Evolutionary conservation across 2,888 invertebrate species (phyloP).

Genomic region (Sycophila texana): DNA sequence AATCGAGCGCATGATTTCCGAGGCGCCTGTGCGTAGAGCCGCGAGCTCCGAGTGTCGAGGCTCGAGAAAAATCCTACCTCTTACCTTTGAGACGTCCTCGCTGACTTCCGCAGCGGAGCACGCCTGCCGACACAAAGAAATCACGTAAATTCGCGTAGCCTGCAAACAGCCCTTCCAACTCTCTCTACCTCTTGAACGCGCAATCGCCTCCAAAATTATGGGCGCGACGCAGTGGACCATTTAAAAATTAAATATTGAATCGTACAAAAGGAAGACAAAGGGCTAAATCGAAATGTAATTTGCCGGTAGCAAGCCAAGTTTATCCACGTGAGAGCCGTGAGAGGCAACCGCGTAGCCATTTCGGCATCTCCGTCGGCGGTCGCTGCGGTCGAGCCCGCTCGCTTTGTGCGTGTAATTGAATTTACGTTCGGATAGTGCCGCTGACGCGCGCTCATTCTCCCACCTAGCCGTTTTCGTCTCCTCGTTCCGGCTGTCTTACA

Average conservation of each 20-base stretch:
- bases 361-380: constrained; percentile 59
- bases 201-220: no score
- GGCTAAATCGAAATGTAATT: constrained; percentile 53
- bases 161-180: no score
- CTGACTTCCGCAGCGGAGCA: constrained; percentile 32
- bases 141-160: constrained; percentile 9
- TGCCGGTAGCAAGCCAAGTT: constrained; percentile 30
- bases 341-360: constrained; percentile 40
- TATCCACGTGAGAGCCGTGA: constrained; percentile 29
- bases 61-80: constrained; percentile 32
- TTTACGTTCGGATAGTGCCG: constrained; percentile 67
- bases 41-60: neutral
- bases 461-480: neutral
- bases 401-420: constrained; percentile 73
- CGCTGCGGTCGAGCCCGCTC: constrained; percentile 63
- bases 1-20: constrained; percentile 45
- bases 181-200: no score
- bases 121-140: constrained; percentile 33
- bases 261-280: constrained; percentile 34
- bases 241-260: neutral
- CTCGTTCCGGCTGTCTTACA: neutral
- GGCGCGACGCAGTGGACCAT: neutral
- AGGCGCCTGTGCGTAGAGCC: neutral
- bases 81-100: constrained; percentile 49
- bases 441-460: constrained; percentile 48